Conservation (phyloP, 92 coral and sea anemone species). For the Virgularia gustaviana region DNA sequence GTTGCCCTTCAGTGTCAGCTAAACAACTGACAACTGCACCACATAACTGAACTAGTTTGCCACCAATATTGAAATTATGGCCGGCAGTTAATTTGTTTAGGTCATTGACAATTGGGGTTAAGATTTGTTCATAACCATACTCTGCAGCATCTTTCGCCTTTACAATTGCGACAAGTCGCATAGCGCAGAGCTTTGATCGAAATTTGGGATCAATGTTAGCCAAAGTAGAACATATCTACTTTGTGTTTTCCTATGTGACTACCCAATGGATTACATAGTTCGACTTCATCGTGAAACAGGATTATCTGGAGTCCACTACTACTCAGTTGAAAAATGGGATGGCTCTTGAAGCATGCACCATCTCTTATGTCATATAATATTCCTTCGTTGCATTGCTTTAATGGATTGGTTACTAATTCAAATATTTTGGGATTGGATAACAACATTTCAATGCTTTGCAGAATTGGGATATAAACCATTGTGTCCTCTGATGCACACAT, state of each 20-base stretch:
- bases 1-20: too few species aligned
- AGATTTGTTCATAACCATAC: too few species aligned
- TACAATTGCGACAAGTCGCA: too few species aligned
- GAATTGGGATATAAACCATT: conserved; percentile 27
- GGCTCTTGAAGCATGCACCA: conserved; percentile 43
- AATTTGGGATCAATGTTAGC: conserved; percentile 38
- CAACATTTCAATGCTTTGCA: conserved; percentile 9
- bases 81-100: too few species aligned
- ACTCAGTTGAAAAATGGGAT: conserved; percentile 41
- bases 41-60: too few species aligned
- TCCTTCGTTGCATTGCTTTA: conserved; percentile 26
- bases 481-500: conserved; percentile 1
- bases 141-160: too few species aligned
- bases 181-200: too few species aligned
- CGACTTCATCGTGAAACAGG: conserved; percentile 56
- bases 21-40: too few species aligned
- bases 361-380: conserved; percentile 49
- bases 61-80: too few species aligned
- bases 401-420: conserved; percentile 3
- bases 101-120: too few species aligned
- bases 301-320: conserved; percentile 35
- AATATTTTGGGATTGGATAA: conserved; percentile 27
- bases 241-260: conserved; percentile 47
- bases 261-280: conserved; percentile 56
- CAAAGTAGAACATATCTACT: conserved; percentile 51